Percentiles rank a stretch among this genome's conserved stretches.
Evolutionary conservation across 2,797 vertebrate species (phyloP).

Genomic region (Scolopax bukidnonensis): DNA sequence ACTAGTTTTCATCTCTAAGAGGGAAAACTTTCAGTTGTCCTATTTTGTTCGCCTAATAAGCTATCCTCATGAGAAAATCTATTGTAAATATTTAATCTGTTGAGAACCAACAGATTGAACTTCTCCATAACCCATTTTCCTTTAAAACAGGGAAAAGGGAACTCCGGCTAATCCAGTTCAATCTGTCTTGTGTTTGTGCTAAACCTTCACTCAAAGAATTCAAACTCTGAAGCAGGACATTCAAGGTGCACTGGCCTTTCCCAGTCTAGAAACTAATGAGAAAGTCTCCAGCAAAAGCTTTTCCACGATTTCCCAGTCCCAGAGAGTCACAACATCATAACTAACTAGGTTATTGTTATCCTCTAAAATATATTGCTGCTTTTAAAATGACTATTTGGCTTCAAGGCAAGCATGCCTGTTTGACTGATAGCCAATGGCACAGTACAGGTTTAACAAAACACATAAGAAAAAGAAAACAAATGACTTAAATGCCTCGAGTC

Average conservation of each 20-base stretch:
- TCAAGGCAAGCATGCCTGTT: neutral
- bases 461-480: neutral
- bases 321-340: neutral
- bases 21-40: constrained; percentile 2
- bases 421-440: neutral
- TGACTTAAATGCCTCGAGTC: neutral
- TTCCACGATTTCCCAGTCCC: neutral
- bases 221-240: neutral
- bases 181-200: neutral
- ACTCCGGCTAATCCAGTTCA: neutral
- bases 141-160: neutral
- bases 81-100: neutral
- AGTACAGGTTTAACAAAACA: neutral
- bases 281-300: neutral
- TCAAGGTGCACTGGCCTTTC: neutral
- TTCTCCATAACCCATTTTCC: neutral
- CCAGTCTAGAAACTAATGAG: neutral
- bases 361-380: neutral
- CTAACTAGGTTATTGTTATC: neutral
- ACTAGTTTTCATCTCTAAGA: neutral
- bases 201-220: neutral
- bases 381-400: neutral
- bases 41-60: neutral
- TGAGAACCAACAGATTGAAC: neutral
- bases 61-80: neutral